A percentile compares a stretch with the other conserved stretches of the same genome.
These are phyloP conservation scores for Manis crassicaudata DNA, from an alignment of 2,797 vertebrate genomes.

Conservation along the genomic window DNA sequence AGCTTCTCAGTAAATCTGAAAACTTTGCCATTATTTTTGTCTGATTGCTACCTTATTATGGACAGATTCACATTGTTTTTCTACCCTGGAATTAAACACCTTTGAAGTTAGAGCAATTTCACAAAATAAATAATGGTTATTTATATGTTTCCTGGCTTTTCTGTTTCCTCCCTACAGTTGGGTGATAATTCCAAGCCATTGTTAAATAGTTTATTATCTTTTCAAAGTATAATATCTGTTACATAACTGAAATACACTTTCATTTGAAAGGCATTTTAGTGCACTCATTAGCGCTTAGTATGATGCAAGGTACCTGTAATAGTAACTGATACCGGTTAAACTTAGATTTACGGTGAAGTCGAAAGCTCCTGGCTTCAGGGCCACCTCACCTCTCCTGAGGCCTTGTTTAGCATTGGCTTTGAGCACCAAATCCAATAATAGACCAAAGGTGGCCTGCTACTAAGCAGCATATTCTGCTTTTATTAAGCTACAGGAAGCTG, in stretches of 20 bases:
- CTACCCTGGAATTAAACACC: background rate
- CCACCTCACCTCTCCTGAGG: background rate
- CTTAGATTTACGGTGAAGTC: background rate
- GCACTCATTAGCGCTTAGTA: background rate
- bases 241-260: background rate
- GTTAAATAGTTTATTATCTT: slow-evolving; percentile 16
- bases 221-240: background rate
- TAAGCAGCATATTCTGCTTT: background rate
- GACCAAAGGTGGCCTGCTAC: background rate
- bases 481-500: background rate
- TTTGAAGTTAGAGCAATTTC: slow-evolving; percentile 32
- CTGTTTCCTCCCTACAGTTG: background rate
- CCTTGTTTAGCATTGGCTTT: background rate
- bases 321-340: background rate
- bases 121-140: background rate
- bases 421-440: background rate
- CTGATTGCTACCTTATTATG: background rate
- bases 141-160: background rate
- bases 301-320: background rate
- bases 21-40: background rate
- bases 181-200: slow-evolving; percentile 28
- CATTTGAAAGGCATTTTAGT: background rate
- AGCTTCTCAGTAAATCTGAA: background rate
- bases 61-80: background rate
- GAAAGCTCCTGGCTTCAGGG: background rate